These are phyloP conservation scores for Glossophaga mutica DNA, from an alignment of 2,797 vertebrate genomes.

Conservation along the genomic window DNA sequence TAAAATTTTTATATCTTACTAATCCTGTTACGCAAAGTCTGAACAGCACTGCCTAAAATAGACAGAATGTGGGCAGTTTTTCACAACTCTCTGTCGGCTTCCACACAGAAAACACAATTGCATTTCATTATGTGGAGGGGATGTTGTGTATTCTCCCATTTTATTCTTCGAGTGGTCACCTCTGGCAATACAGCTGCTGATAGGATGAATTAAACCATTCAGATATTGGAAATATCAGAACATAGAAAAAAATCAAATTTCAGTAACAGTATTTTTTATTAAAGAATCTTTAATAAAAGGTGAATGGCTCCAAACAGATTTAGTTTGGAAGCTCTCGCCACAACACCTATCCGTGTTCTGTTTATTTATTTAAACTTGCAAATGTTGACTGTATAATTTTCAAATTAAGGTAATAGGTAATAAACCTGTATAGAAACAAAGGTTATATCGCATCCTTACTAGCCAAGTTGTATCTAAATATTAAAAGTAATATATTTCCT, in stretches of 20 bases:
- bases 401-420: slow-evolving; percentile 13
- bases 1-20: background rate
- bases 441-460: background rate
- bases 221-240: background rate
- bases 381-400: background rate
- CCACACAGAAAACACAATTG: background rate
- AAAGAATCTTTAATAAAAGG: background rate
- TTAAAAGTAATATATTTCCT: slow-evolving; percentile 7
- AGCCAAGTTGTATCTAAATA: slow-evolving; percentile 14
- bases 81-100: slow-evolving; percentile 51
- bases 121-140: slow-evolving; percentile 32
- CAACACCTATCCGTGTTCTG: background rate
- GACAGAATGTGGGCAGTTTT: slow-evolving; percentile 35
- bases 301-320: background rate
- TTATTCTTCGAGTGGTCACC: background rate
- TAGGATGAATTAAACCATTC: background rate
- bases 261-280: background rate
- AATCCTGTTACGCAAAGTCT: slow-evolving; percentile 17
- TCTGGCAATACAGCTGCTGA: background rate
- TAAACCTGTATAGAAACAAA: background rate
- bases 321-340: background rate
- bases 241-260: background rate
- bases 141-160: background rate
- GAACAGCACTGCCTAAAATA: slow-evolving; percentile 46
- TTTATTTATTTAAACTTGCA: background rate